Conservation (phyloP, 1,140 invertebrate genomes). For the Pinna nobilis region DNA sequence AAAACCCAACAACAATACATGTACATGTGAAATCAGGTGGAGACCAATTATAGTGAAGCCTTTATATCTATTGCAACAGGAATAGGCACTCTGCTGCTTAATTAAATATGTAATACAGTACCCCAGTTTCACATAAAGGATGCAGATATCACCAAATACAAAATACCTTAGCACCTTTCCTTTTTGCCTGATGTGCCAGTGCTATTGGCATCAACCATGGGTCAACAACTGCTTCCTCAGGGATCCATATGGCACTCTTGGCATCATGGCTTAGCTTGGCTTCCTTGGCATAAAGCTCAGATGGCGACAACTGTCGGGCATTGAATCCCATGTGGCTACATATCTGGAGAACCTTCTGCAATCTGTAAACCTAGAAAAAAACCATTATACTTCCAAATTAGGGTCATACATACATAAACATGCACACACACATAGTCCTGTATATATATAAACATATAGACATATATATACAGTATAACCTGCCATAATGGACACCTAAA, state of each 20-base stretch:
- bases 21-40: too few species aligned
- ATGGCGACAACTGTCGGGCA: conserved; percentile 38
- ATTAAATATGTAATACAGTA: too few species aligned
- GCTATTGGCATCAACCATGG: conserved; percentile 53
- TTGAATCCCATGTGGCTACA: conserved; percentile 24
- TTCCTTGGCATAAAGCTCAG: conserved; percentile 52
- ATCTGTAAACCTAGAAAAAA: conserved; percentile 30
- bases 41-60: too few species aligned
- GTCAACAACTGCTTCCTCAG: conserved; percentile 56
- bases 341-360: conserved; percentile 21
- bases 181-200: conserved; percentile 52
- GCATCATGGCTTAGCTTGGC: conserved; percentile 43
- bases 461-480: too few species aligned
- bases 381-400: neutral
- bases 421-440: too few species aligned
- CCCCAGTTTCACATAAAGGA: too few species aligned
- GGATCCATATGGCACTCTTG: conserved; percentile 55
- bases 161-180: conserved; percentile 53
- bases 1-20: neutral
- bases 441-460: too few species aligned
- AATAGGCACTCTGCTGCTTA: too few species aligned
- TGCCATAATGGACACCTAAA: too few species aligned
- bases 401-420: neutral
- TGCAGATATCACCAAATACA: neutral
- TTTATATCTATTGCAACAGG: too few species aligned